Conservation (phyloP, 2,888 invertebrate genomes). For the Eupithecia tripunctaria region DNA sequence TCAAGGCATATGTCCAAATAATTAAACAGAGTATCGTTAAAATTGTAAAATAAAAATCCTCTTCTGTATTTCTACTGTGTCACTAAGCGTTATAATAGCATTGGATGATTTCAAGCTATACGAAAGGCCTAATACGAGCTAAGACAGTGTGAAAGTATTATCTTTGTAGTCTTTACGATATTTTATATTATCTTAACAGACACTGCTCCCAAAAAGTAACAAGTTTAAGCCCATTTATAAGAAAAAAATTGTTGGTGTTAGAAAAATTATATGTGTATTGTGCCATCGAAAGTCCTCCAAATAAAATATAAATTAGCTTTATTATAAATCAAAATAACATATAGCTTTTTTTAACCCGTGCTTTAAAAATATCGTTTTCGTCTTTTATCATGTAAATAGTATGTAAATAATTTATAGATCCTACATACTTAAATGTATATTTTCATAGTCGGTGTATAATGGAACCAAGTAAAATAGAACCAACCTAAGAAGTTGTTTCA, state of each 20-base stretch:
- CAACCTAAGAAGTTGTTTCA: slow-evolving; percentile 45
- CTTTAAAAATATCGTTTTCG: slow-evolving; percentile 31
- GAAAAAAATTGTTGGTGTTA: neutral
- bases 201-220: neutral
- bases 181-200: neutral
- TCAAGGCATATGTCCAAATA: slow-evolving; percentile 19
- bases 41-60: neutral
- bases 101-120: neutral
- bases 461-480: slow-evolving; percentile 77
- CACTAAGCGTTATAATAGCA: neutral
- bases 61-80: neutral
- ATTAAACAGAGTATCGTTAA: neutral
- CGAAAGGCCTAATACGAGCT: slow-evolving; percentile 1
- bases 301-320: slow-evolving; percentile 13
- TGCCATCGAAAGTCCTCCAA: neutral
- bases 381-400: slow-evolving; percentile 65
- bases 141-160: neutral
- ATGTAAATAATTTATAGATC: slow-evolving; percentile 65
- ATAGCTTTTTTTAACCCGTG: too few species aligned
- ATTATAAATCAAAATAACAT: too few species aligned
- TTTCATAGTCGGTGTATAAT: slow-evolving; percentile 82
- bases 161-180: neutral
- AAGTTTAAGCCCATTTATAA: neutral
- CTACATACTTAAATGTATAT: slow-evolving; percentile 72
- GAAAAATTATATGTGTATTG: neutral